phyloP scores from a whole-genome alignment of 2,888 invertebrate genomes.

The Fragum whitleyi region DNA sequence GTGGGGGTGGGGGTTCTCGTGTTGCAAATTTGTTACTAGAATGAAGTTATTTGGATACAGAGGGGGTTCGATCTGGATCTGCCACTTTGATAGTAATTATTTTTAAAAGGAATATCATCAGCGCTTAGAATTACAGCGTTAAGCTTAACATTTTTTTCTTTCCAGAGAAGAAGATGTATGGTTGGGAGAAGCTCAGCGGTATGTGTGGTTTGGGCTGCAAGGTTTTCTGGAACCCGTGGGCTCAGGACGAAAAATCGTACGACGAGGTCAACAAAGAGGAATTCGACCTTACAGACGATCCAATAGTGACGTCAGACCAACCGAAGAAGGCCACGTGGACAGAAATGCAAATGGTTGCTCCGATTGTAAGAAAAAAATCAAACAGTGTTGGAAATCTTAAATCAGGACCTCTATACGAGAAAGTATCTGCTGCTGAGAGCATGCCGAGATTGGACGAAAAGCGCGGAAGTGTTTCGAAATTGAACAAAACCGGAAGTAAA shows the following conservation, averaged over 20 bases:
- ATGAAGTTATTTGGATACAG: too few relatives aligned
- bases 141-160: too few relatives aligned
- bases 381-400: slow-evolving; percentile 46
- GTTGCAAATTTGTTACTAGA: too few relatives aligned
- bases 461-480: slow-evolving; percentile 40
- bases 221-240: slow-evolving; percentile 52
- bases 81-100: too few relatives aligned
- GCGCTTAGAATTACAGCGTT: too few relatives aligned
- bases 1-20: too few relatives aligned
- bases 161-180: slow-evolving; percentile 52
- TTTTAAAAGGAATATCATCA: too few relatives aligned
- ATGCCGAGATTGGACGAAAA: slow-evolving; percentile 40
- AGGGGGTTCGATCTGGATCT: too few relatives aligned
- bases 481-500: slow-evolving; percentile 44
- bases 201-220: slow-evolving; percentile 60
- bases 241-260: slow-evolving; percentile 44
- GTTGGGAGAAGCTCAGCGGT: slow-evolving; percentile 56
- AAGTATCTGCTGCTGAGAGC: slow-evolving; percentile 36
- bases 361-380: slow-evolving; percentile 61
- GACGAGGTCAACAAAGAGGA: slow-evolving; percentile 52
- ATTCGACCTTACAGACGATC: slow-evolving; percentile 21
- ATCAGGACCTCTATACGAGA: slow-evolving; percentile 39
- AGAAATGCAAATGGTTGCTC: slow-evolving; percentile 46
- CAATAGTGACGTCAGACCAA: slow-evolving; percentile 42
- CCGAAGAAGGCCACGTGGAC: slow-evolving; percentile 61